Base-by-base conservation (phyloP, 2,113 vertebrate species). In the Chionodraco myersi region DNA sequence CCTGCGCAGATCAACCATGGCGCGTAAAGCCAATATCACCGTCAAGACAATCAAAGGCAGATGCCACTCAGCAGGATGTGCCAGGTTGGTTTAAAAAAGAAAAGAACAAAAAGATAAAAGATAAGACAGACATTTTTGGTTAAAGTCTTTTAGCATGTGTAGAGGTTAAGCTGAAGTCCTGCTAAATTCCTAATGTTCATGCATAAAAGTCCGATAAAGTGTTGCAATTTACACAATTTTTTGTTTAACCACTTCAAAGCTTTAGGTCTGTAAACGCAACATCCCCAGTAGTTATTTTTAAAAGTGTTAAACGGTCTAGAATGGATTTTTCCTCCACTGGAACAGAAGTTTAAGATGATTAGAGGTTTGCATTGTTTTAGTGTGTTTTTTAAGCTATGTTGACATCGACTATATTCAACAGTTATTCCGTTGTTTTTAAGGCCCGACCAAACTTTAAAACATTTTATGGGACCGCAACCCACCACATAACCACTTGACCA, bases 371-470 rank as follows among this genome's bases (percentile, higher is more conserved):
- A 67, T 83, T 77, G 68, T 87, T 82, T 69, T 36, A 74, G 68
- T 58, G 60, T 54, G 80, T 80, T 78, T 77, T 87, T 85, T 54
- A 60, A 80, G 72, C 62, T 64, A 54, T 71, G 34, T 67, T 26
- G 64, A 82, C 79, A 67, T 18, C 30, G 41, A 81, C 74, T 41
- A 41, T 41, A 74, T 18, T 8, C 67, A 70, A 82, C 80, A 86
- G 54, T 80, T 80, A 78, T 86, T 78, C 77, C 41, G 66, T 86
- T 90, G 84, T 91, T 87, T 89, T 89, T 56, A 51, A 51, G n/a
- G 71, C 63, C 52, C 6, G 56, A 34, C 72, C 80, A 48, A 78
- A 73, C 70, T 56, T 63, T 89, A 81, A 90, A 90, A 79, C 36
- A 58, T 66, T 90, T 90, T 87, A 93, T 63, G 52, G 36, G 64